These are phyloP conservation scores for Lophura nycthemera DNA, from an alignment of 2,113 vertebrate species.

Conservation along the genomic window DNA sequence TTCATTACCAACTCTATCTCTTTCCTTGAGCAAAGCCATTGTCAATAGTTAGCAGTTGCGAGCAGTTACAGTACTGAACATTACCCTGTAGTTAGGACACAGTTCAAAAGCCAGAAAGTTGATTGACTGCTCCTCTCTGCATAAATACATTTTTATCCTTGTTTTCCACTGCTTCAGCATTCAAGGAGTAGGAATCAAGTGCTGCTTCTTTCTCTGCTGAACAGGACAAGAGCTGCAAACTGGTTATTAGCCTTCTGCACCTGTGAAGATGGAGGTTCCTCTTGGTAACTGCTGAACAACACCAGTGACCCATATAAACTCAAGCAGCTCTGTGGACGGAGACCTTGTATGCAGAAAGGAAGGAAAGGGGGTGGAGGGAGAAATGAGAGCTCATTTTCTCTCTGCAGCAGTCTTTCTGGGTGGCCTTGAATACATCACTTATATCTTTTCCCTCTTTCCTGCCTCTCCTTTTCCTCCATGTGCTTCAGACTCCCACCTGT, in stretches of 20 bases:
- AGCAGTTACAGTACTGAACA: not conserved
- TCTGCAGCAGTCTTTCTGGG: slow-evolving; percentile 26
- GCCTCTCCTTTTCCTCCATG: slow-evolving; percentile 19
- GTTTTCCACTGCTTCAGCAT: not conserved
- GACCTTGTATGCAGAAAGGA: not conserved
- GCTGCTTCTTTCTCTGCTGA: not conserved
- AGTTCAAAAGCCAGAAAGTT: not conserved
- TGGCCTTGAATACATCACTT: slow-evolving; percentile 34
- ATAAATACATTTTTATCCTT: not conserved
- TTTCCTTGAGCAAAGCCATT: not conserved
- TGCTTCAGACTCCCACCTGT: slow-evolving; percentile 11
- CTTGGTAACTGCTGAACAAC: not conserved
- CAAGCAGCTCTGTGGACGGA: not conserved
- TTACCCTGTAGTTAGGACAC: not conserved
- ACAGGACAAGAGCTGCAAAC: not conserved
- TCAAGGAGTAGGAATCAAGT: not conserved
- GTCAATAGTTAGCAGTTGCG: too few species aligned
- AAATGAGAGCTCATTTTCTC: not conserved
- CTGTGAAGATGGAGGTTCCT: not conserved
- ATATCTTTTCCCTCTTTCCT: slow-evolving; percentile 35
- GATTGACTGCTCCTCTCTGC: not conserved
- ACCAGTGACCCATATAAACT: slow-evolving; percentile 11
- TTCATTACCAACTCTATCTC: not conserved
- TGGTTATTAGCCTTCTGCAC: not conserved
- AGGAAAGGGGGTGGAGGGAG: not conserved